Evolutionary conservation across 2,113 vertebrate genomes (phyloP).

Genomic region (Pterocles gutturalis): DNA sequence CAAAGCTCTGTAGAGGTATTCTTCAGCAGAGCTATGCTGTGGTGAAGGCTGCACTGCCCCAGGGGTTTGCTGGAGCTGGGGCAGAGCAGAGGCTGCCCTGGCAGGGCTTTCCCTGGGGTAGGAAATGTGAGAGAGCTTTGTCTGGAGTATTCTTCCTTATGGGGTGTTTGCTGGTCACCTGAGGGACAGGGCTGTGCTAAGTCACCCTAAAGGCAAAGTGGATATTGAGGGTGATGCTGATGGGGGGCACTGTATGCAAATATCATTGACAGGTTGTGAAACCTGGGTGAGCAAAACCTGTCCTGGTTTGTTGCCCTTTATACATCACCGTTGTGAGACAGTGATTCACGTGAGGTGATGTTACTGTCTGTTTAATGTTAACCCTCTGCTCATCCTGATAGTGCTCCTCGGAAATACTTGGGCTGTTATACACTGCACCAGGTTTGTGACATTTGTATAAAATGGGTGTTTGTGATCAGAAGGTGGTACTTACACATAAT

Average conservation of each 20-base stretch:
- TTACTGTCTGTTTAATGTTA: fast-evolving
- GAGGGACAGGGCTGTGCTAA: fast-evolving
- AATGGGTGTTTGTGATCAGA: neutral
- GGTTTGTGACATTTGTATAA: fast-evolving
- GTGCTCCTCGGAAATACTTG: neutral
- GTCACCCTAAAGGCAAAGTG: fast-evolving
- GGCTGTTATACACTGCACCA: fast-evolving
- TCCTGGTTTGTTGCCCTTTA: fast-evolving
- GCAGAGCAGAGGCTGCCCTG: fast-evolving
- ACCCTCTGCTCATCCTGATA: fast-evolving
- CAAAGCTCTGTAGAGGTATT: fast-evolving
- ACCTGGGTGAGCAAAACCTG: neutral
- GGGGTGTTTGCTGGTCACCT: fast-evolving
- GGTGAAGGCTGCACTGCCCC: fast-evolving
- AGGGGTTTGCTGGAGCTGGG: fast-evolving
- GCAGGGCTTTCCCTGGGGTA: fast-evolving
- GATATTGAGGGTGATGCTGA: fast-evolving
- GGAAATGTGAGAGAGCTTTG: fast-evolving
- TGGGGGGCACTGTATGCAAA: fast-evolving
- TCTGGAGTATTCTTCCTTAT: fast-evolving
- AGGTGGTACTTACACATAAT: fast-evolving
- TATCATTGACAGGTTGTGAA: fast-evolving
- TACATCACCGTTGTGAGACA: fast-evolving
- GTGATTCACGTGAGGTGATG: fast-evolving
- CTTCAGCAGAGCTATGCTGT: fast-evolving